These are phyloP conservation scores for Pseudochirops cupreus DNA, from an alignment of 2,797 vertebrate genomes.

Conservation along the genomic window DNA sequence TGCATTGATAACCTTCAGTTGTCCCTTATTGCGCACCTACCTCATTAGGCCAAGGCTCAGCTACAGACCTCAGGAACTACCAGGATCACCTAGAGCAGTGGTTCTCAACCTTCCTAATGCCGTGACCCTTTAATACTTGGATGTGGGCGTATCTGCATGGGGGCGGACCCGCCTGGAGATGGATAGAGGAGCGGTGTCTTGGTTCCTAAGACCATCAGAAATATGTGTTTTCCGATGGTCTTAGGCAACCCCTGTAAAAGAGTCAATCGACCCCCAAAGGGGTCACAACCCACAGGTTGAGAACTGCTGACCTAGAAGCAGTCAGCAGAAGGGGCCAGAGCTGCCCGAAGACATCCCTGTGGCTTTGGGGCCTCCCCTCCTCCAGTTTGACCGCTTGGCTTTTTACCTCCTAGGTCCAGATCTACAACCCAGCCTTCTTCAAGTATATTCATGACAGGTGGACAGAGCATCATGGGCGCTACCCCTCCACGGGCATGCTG, in stretches of 20 bases:
- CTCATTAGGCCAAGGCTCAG: background rate
- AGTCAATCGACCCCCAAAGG: too few species aligned
- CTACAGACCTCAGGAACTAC: background rate
- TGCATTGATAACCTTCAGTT: conserved; percentile 4
- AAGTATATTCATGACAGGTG: conserved; percentile 99
- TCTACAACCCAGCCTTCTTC: conserved; percentile 99
- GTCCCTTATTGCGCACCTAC: background rate
- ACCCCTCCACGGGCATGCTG: conserved; percentile 99
- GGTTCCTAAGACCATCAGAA: too few species aligned
- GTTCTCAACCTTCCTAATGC: too few species aligned
- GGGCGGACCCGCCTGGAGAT: too few species aligned
- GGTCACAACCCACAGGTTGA: too few species aligned
- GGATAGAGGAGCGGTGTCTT: too few species aligned
- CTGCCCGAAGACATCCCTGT: background rate
- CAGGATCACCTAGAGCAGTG: background rate
- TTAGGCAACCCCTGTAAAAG: too few species aligned
- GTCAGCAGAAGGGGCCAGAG: background rate
- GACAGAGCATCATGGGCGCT: conserved; percentile 96
- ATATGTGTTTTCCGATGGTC: too few species aligned
- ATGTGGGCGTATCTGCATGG: too few species aligned
- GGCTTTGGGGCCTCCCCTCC: background rate
- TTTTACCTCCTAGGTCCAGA: conserved; percentile 91
- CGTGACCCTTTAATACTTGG: too few species aligned
- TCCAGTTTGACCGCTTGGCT: background rate
- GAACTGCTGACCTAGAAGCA: background rate